phyloP scores from a whole-genome alignment of 2,888 invertebrate species.

The Agrotis segetum region DNA sequence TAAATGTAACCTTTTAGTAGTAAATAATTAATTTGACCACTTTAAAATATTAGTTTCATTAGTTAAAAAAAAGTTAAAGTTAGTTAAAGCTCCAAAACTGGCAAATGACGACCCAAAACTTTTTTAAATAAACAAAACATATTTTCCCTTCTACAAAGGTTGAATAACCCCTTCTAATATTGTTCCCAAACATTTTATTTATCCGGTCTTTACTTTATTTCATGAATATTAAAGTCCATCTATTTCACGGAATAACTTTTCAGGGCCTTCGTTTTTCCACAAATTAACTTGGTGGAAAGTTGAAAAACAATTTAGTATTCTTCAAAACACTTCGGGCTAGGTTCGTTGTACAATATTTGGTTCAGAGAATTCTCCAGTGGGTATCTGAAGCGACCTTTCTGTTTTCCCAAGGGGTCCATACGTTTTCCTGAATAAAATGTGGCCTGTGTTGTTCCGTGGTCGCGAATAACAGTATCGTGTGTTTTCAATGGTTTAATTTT shows the following conservation, averaged over 20 bases:
- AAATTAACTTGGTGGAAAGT: slow-evolving; percentile 42
- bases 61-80: too few species aligned
- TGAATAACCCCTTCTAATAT: not conserved
- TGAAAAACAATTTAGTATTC: slow-evolving; percentile 53
- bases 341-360: slow-evolving; percentile 43
- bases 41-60: too few species aligned
- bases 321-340: slow-evolving; percentile 37
- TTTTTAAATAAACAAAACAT: not conserved
- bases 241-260: slow-evolving; percentile 28
- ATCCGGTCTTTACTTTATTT: slow-evolving; percentile 21
- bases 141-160: not conserved
- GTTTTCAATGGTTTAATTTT: slow-evolving; percentile 12
- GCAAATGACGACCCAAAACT: not conserved
- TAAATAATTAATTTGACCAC: too few species aligned
- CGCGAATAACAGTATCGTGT: slow-evolving; percentile 22
- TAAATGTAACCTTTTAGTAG: too few species aligned
- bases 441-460: slow-evolving; percentile 21
- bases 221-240: slow-evolving; percentile 48
- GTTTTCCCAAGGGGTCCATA: slow-evolving; percentile 47
- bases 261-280: slow-evolving; percentile 11
- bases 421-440: slow-evolving; percentile 58
- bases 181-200: slow-evolving; percentile 25
- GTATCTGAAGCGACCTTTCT: slow-evolving; percentile 40
- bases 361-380: slow-evolving; percentile 6
- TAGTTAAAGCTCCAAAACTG: not conserved